A percentile compares a stretch with the other conserved stretches of the same genome.
phyloP scores from a whole-genome alignment of 2,113 vertebrate species.

The Alces alces region DNA sequence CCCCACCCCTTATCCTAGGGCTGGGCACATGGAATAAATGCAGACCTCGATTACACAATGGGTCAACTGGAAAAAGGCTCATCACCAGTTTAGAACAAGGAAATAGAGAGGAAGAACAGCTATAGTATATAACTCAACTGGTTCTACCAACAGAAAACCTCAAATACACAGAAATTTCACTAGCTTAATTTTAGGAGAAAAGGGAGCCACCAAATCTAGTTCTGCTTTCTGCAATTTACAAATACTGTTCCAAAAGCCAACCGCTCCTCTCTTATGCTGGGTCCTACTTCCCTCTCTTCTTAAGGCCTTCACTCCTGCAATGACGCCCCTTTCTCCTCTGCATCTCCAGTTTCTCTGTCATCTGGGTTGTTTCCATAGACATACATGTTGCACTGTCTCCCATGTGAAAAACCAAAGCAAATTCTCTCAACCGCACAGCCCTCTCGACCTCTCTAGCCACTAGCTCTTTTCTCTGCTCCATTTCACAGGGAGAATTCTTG shows the following conservation, averaged over 20 bases:
- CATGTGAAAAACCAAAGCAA: not conserved
- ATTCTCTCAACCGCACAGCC: not conserved
- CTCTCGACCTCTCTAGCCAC: not conserved
- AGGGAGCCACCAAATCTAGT: not conserved
- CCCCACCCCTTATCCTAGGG: not conserved
- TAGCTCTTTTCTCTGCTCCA: not conserved
- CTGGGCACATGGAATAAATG: not conserved
- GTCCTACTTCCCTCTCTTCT: not conserved
- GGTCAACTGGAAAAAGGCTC: not conserved
- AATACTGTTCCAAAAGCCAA: not conserved
- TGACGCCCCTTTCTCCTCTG: not conserved
- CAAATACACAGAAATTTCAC: not conserved
- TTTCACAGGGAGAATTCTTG: not conserved
- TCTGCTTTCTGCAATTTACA: not conserved
- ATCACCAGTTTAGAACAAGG: not conserved
- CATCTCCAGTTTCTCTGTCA: too few species aligned
- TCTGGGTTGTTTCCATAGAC: not conserved
- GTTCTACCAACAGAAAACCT: not conserved
- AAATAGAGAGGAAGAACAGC: not conserved
- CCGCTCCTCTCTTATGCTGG: not conserved
- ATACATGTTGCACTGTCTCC: accelerated
- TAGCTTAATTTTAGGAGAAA: not conserved
- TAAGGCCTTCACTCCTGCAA: not conserved
- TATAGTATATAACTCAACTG: not conserved
- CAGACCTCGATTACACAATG: not conserved